phyloP scores from a whole-genome alignment of 2,113 vertebrate genomes.

The Solenodon paradoxus region DNA sequence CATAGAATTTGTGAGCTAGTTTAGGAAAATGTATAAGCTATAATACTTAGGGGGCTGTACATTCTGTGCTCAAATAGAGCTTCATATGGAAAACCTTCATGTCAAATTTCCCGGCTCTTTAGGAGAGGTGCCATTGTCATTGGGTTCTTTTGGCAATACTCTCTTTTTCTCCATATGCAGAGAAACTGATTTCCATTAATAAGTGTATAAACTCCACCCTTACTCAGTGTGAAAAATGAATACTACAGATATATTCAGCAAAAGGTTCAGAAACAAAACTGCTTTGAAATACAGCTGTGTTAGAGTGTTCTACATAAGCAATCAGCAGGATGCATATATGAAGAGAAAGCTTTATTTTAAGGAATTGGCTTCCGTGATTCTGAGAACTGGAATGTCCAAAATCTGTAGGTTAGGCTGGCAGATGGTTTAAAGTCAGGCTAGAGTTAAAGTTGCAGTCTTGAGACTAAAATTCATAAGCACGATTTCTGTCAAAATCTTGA shows the following conservation, averaged over 20 bases:
- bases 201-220: background rate
- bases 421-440: background rate
- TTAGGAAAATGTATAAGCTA: background rate
- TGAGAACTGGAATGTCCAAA: background rate
- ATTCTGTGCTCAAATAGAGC: background rate
- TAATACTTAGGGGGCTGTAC: background rate
- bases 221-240: background rate
- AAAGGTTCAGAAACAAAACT: slow-evolving; percentile 24
- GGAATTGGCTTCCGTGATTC: background rate
- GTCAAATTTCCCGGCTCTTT: background rate
- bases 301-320: background rate
- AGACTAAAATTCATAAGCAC: background rate
- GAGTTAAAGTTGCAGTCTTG: background rate
- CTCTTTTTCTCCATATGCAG: background rate
- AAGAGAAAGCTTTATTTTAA: slow-evolving; percentile 1
- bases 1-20: background rate
- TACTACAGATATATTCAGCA: background rate
- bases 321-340: background rate
- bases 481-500: background rate
- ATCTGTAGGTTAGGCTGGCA: background rate
- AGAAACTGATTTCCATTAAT: slow-evolving; percentile 17
- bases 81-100: background rate
- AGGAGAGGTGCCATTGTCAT: background rate
- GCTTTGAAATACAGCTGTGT: background rate
- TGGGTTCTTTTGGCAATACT: background rate